Evolutionary conservation across 2,888 invertebrate species (phyloP).

Genomic region (Heteropelma amictum): DNA sequence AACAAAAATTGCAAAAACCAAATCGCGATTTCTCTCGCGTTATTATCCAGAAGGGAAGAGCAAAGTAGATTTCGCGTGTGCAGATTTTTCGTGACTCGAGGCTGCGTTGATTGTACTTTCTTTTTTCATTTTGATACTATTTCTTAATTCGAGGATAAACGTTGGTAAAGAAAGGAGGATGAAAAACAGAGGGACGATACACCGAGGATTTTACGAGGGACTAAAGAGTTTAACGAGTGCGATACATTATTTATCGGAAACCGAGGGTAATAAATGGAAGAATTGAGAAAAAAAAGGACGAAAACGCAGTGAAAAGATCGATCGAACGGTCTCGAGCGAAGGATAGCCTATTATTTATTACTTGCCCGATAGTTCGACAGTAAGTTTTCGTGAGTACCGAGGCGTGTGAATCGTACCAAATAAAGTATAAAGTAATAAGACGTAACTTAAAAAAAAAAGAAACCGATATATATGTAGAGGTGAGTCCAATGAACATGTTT

Average conservation of each 20-base stretch:
- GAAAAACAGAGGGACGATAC: constrained; percentile 3
- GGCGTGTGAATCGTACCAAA: constrained; percentile 70
- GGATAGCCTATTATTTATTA: constrained; percentile 68
- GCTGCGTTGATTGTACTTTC: constrained; percentile 29
- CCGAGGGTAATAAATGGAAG: background rate
- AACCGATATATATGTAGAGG: constrained; percentile 11
- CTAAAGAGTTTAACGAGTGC: background rate
- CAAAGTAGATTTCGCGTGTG: constrained; percentile 24
- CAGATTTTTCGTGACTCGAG: constrained; percentile 41
- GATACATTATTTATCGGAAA: background rate
- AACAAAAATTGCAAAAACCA: background rate
- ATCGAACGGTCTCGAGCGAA: constrained; percentile 58
- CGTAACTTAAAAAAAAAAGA: constrained; percentile 55
- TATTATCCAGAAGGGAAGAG: constrained; percentile 7
- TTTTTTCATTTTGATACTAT: background rate
- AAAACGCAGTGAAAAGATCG: constrained; percentile 25
- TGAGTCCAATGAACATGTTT: background rate
- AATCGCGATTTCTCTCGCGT: constrained; percentile 11
- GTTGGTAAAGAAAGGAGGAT: background rate
- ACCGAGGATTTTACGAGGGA: background rate
- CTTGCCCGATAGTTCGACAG: constrained; percentile 56
- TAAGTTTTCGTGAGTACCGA: constrained; percentile 59
- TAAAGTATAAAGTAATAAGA: constrained; percentile 65
- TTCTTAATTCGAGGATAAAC: background rate
- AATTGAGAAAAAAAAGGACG: background rate